These are phyloP conservation scores for Timandra comae DNA, from an alignment of 2,888 invertebrate genomes.

Conservation along the genomic window DNA sequence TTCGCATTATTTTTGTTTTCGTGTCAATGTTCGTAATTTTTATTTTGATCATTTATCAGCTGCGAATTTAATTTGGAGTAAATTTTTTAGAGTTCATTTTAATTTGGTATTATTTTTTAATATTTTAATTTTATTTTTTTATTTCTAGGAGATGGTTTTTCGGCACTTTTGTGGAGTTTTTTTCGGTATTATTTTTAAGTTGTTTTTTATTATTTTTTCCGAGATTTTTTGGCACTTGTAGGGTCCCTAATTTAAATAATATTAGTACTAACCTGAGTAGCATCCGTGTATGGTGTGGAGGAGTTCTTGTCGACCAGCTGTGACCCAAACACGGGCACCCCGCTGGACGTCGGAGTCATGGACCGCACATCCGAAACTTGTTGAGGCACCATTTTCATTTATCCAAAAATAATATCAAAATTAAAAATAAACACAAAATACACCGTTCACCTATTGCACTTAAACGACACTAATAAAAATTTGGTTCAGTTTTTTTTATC, in stretches of 20 bases:
- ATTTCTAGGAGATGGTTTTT: neutral
- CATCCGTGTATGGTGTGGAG: constrained; percentile 97
- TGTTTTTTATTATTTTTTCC: constrained; percentile 4
- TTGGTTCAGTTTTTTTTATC: constrained; percentile 23
- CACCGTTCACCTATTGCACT: constrained; percentile 73
- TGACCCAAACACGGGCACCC: constrained; percentile 89
- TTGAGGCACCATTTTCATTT: constrained; percentile 84
- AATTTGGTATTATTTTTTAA: constrained; percentile 2
- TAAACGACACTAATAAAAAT: constrained; percentile 46
- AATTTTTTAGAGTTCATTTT: constrained; percentile 1
- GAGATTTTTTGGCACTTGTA: too few relatives aligned
- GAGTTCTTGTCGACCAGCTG: constrained; percentile 93
- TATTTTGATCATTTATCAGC: constrained; percentile 7
- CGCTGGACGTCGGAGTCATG: constrained; percentile 78
- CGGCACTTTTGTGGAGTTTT: neutral
- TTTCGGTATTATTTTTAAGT: neutral
- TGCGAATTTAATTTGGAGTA: constrained; percentile 1
- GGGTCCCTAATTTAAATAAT: constrained; percentile 1
- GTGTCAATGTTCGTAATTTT: constrained; percentile 8
- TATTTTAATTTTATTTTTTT: constrained; percentile 13
- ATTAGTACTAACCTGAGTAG: constrained; percentile 91
- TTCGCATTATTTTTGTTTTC: constrained; percentile 27
- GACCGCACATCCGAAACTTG: constrained; percentile 78
- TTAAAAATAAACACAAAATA: constrained; percentile 53
- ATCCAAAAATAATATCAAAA: constrained; percentile 43